Conservation (phyloP, 2,888 invertebrate species). For the Helleia helle region DNA sequence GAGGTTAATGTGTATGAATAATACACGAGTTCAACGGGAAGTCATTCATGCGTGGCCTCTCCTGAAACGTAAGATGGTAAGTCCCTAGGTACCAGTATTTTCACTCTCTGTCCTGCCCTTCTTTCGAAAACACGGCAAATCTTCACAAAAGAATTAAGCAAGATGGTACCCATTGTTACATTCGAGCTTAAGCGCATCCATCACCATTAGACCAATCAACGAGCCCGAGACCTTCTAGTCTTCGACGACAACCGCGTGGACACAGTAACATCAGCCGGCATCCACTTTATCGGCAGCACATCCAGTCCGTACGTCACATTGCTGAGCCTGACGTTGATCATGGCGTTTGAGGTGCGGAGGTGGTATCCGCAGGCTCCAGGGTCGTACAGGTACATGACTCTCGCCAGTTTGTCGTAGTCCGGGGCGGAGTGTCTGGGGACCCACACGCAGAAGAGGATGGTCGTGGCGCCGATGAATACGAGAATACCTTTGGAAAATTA, state of each 20-base stretch:
- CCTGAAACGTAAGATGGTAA: no score
- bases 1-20: no score
- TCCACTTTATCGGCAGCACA: conserved; percentile 36
- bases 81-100: no score
- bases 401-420: conserved; percentile 41
- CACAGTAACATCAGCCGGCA: conserved; percentile 31
- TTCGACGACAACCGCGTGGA: conserved; percentile 38
- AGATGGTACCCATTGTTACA: no score
- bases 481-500: conserved; percentile 38
- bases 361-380: conserved; percentile 35
- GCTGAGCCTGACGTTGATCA: conserved; percentile 32
- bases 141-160: no score
- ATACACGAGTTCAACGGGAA: no score
- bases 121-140: no score
- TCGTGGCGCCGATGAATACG: conserved; percentile 29
- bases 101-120: no score
- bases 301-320: conserved; percentile 35
- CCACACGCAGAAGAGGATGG: conserved; percentile 43
- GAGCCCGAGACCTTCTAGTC: conserved; percentile 41
- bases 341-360: conserved; percentile 21
- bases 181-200: no score
- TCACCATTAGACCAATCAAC: no score
- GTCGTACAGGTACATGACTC: conserved; percentile 58
- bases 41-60: no score
- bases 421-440: conserved; percentile 27